A percentile compares a stretch with the other conserved stretches of the same genome.
These are phyloP conservation scores for Machaerirhynchus nigripectus DNA, from an alignment of 2,113 vertebrate species.

Conservation along the genomic window DNA sequence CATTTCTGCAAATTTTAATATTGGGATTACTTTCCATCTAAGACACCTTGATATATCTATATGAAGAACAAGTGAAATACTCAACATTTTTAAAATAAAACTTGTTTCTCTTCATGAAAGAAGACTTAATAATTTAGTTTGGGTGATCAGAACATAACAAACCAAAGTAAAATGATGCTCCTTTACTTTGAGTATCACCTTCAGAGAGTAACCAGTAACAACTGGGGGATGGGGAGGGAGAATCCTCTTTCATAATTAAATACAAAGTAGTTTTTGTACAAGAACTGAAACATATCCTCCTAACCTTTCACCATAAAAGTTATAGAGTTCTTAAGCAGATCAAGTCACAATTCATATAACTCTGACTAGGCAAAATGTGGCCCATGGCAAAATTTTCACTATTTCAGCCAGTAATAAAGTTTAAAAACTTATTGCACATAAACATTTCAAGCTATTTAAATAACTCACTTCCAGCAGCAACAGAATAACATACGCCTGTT, in stretches of 20 bases:
- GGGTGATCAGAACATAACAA: neutral
- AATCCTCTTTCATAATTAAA: neutral
- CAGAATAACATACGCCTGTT: slow-evolving; percentile 33
- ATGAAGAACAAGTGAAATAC: neutral
- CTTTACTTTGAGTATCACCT: neutral
- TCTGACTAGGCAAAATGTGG: neutral
- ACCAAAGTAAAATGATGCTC: neutral
- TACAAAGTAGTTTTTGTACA: neutral
- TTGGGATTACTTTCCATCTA: neutral
- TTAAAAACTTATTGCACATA: neutral
- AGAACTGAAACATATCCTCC: neutral
- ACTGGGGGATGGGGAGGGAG: accelerated
- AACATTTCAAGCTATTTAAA: slow-evolving; percentile 19
- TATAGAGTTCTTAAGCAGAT: neutral
- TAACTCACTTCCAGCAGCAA: slow-evolving; percentile 35
- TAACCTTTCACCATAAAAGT: neutral
- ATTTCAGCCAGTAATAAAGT: neutral
- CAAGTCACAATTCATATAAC: neutral
- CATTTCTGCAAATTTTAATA: neutral
- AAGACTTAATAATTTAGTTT: neutral
- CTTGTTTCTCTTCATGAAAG: neutral
- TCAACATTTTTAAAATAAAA: neutral
- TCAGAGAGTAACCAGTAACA: neutral
- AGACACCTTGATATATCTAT: neutral
- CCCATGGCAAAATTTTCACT: neutral